Base-by-base conservation (phyloP, 2,888 invertebrate species). In the Flexamia atlantica region DNA sequence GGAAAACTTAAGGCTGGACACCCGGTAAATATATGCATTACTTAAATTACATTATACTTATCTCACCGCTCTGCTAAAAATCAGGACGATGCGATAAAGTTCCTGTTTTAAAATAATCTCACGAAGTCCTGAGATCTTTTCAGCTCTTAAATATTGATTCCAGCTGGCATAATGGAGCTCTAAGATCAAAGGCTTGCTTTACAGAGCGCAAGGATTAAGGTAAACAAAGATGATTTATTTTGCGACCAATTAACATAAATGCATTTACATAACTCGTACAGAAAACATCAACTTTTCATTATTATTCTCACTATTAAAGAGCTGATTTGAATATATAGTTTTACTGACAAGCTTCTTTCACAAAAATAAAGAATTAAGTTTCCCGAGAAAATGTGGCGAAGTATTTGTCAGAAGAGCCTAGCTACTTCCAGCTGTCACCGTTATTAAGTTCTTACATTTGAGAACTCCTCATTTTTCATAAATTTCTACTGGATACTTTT, bases 61-160 rank as follows among this genome's bases (percentile, higher is more conserved):
- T n/a, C n/a, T n/a, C n/a, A n/a, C n/a, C n/a, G n/a, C n/a, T n/a
- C n/a, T n/a, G n/a, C n/a, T n/a, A n/a, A n/a, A n/a, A n/a, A n/a
- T n/a, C n/a, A n/a, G n/a, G n/a, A n/a, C n/a, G n/a, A n/a, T n/a
- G 36, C 36, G 5, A 9, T 36, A 57, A 7, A 57, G 9, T 23
- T 57, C 23, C 23, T 10, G 23, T 20, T 23, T 20, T n/a, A 7
- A n/a, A 64, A 64, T 64, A 30, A 64, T 64, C 64, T 64, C 28
- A 30, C 28, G 17, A 10, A 17, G 17, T 30, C 30, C 30, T 4
- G 0, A 64, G 28, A 64, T 64, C 64, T 64, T 57, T 30, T 64
- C 64, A 28, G 14, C 30, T 30, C 23, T 64, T 64, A 64, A 64
- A 64, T 64, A 64, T 64, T 64, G 64, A 64, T 30, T 64, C 30